Base-by-base conservation (phyloP, 2,113 vertebrate species). In the Trinectes maculatus region DNA sequence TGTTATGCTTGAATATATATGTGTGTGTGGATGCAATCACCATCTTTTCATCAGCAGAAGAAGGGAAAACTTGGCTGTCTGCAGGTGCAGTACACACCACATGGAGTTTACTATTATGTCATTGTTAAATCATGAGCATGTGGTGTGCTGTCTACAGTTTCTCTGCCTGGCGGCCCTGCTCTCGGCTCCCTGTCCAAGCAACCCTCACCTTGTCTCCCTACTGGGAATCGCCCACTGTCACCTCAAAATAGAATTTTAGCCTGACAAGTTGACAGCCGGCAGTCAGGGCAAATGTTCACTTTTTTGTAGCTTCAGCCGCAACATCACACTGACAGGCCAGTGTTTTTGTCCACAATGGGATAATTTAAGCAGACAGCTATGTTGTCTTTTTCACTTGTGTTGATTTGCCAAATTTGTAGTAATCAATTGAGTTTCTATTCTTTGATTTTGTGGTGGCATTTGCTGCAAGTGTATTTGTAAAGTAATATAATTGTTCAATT, bases 261-360 rank as follows among this genome's bases (percentile, higher is more conserved):
- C 73, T 82, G 86, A 87, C 84, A 68, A 76, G 52, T 79, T 87
- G 80, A 82, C 85, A 82, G 73, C 47, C 54, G 33, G 71, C 66
- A 77, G 59, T 72, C 74, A n/a, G 52, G 74, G 51, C 26, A 5
- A 54, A 61, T 70, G 60, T 78, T 82, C 61, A 15, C 58, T 51
- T 63, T 65, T 44, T 62, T 52, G 59, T 57, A 63, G 33, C 37
- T 60, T 42, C 66, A 49, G 48, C 44, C 72, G 51, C 22, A 55
- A 65, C 68, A 70, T 73, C 43, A 53, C 64, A 34, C 33, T 72
- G 74, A 85, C 76, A 74, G 79, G 65, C 33, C 15, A 15, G 13
- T 16, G 31, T 44, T 47, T 47, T 21, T 58, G 40, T 55, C 36
- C 16, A 26, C 25, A 42, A 53, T 46, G 71, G 47, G 44, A 61